phyloP scores from a whole-genome alignment of 2,797 vertebrate species.

The Pristis pectinata region DNA sequence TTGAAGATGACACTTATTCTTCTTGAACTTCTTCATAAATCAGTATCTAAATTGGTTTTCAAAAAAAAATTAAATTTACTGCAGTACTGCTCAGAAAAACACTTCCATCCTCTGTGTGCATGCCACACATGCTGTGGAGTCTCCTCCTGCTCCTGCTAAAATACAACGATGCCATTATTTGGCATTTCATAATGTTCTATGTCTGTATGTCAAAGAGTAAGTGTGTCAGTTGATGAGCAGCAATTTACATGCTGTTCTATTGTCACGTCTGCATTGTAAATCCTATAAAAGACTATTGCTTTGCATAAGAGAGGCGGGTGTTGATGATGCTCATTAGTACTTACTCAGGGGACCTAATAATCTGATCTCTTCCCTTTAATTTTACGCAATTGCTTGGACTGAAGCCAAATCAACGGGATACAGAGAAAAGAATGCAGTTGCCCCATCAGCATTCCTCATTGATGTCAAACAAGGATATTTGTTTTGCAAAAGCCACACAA shows the following conservation, averaged over 20 bases:
- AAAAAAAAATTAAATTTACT: not conserved
- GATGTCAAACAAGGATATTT: slow-evolving; percentile 8
- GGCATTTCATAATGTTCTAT: not conserved
- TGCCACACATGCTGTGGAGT: not conserved
- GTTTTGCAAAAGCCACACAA: not conserved
- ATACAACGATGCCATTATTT: not conserved
- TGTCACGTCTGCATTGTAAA: slow-evolving; percentile 13
- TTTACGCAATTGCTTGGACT: slow-evolving; percentile 27
- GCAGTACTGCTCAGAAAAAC: not conserved
- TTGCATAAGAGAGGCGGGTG: not conserved
- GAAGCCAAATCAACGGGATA: slow-evolving; percentile 10
- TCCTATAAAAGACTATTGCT: not conserved
- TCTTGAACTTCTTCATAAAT: not conserved
- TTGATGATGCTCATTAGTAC: slow-evolving; percentile 20
- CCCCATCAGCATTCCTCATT: not conserved
- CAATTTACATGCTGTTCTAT: not conserved
- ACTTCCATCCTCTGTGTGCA: not conserved
- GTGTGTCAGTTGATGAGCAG: not conserved
- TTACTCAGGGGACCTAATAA: slow-evolving; percentile 23
- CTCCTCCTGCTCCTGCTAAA: not conserved
- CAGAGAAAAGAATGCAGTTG: slow-evolving; percentile 18
- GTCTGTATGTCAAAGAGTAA: slow-evolving; percentile 8
- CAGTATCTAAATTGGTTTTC: not conserved
- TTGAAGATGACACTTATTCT: not conserved
- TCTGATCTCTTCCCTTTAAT: slow-evolving; percentile 24